Evolutionary conservation across 2,888 invertebrate genomes (phyloP).

Genomic region (Ischnus inquisitorius): DNA sequence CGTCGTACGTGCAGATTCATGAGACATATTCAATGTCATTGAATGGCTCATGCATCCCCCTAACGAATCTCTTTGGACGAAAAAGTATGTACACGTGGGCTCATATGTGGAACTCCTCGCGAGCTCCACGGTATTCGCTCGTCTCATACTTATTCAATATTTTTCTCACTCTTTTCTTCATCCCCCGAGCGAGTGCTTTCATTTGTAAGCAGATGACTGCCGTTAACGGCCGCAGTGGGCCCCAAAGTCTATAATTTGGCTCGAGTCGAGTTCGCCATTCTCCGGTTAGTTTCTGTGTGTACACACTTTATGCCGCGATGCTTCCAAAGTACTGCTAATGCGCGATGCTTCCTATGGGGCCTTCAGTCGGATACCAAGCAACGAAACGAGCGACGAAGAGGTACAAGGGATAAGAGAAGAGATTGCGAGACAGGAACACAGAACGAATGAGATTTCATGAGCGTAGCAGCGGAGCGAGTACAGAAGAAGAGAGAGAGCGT

Average conservation of each 20-base stretch:
- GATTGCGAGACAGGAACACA: constrained; percentile 67
- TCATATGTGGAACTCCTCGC: constrained; percentile 40
- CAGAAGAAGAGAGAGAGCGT: constrained; percentile 65
- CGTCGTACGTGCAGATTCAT: constrained; percentile 61
- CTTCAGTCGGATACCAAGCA: constrained; percentile 60
- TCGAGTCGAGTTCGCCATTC: constrained; percentile 74
- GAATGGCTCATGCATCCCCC: constrained; percentile 74
- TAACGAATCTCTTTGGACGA: constrained; percentile 66
- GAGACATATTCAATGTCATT: constrained; percentile 70
- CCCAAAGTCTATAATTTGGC: constrained; percentile 83
- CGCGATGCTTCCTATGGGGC: constrained; percentile 67
- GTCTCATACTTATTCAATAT: constrained; percentile 43
- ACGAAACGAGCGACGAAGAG: constrained; percentile 50
- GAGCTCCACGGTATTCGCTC: constrained; percentile 45
- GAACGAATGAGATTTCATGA: constrained; percentile 65
- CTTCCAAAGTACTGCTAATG: constrained; percentile 77
- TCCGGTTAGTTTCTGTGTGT: constrained; percentile 64
- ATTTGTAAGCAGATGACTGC: constrained; percentile 81
- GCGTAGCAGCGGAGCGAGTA: constrained; percentile 45
- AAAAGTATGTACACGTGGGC: constrained; percentile 56
- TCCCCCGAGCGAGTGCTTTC: constrained; percentile 68
- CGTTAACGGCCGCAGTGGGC: constrained; percentile 82
- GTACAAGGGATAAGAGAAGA: constrained; percentile 61
- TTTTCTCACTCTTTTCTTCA: constrained; percentile 54
- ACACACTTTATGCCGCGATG: constrained; percentile 75